Base-by-base conservation (phyloP, 2,113 vertebrate genomes). In the Epinephelus moara region DNA sequence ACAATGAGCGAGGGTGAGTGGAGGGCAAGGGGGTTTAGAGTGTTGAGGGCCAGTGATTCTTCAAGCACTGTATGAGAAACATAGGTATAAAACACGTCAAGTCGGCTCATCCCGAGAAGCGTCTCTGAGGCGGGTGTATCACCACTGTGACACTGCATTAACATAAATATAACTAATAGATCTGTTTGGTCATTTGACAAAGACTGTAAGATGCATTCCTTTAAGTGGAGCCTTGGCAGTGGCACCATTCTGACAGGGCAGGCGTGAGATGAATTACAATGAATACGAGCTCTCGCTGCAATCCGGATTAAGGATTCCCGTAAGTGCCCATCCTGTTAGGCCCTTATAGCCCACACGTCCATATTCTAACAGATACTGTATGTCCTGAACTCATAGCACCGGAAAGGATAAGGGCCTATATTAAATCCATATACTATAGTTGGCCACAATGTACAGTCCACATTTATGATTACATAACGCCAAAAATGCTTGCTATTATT, bases 241-340 rank as follows among this genome's bases (percentile, higher is more conserved):
- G 47, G 49, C 66, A 88, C 49, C 75, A 64, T 84, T 82, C 78
- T 91, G 90, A 90, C 82, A 80, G 73, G 66, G 71, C 75, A 30
- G 72, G n/a, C 76, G 27, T 87, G 89, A 92, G 86, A 75, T 90
- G 91, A 94, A 90, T 93, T 69, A 84, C 84, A 93, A 93, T 89
- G 85, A 85, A 76, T 63, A 71, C 15, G 13, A 86, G 40, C 77
- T 71, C 79, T 70, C 75, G 71, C 82, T 85, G 84, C 84, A 84
- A 89, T 84, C 89, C 60, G 76, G 84, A 93, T 91, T 88, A 91
- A 78, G 82, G 75, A 86, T 84, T 89, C 86, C 75, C 56, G 63
- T 80, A 87, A 86, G 78, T 76, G 75, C 37, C 75, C 52, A 15
- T 85, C 52, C 60, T 70, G 86, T 75, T 63, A 63, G 78, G 69